A percentile compares a stretch with the other conserved stretches of the same genome.
These are phyloP conservation scores for Murina feae DNA, from an alignment of 2,113 vertebrate species.

Conservation along the genomic window DNA sequence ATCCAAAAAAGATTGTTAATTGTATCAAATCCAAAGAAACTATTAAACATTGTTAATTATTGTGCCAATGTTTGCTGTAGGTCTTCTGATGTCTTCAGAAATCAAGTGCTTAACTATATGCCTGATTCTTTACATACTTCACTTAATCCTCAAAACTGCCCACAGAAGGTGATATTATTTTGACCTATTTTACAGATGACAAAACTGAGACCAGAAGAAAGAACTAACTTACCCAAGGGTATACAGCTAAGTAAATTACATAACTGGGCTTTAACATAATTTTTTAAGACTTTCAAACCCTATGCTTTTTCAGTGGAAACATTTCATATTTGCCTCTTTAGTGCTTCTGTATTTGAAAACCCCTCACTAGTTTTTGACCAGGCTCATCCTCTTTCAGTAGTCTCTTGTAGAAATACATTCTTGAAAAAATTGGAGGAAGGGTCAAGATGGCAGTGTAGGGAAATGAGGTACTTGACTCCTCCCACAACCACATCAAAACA, in stretches of 20 bases:
- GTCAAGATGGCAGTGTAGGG: too few species aligned
- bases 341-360: not conserved
- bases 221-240: not conserved
- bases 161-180: not conserved
- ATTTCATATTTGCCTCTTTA: not conserved
- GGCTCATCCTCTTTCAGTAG: not conserved
- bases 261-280: conserved; percentile 1
- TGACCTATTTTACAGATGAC: not conserved
- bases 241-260: not conserved
- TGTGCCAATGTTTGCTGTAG: not conserved
- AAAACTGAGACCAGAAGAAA: not conserved
- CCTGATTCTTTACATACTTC: not conserved
- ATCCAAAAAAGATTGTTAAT: not conserved
- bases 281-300: not conserved
- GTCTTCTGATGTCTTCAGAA: conserved; percentile 12
- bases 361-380: not conserved
- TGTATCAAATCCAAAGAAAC: not conserved
- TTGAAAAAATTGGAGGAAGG: not conserved
- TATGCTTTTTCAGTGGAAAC: not conserved
- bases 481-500: too few species aligned
- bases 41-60: not conserved
- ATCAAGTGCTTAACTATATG: not conserved
- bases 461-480: too few species aligned
- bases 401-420: not conserved
- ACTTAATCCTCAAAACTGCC: not conserved